Percentiles rank a stretch among this genome's conserved stretches.
These are phyloP conservation scores for Tachysurus vachellii DNA, from an alignment of 2,113 vertebrate genomes.

Conservation along the genomic window DNA sequence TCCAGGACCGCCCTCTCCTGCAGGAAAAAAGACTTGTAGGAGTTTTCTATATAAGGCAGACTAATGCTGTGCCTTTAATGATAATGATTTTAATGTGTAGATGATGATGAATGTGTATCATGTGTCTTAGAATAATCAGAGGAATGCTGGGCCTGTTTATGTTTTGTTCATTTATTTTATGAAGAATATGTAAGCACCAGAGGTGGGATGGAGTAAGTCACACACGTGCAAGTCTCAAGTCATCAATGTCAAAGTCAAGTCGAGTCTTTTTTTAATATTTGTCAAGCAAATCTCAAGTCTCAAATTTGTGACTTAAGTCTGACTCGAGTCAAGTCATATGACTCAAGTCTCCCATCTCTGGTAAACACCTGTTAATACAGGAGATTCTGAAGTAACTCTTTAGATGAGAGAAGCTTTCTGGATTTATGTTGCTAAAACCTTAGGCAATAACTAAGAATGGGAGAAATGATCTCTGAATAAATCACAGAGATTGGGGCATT, in stretches of 20 bases:
- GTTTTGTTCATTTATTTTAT: not conserved
- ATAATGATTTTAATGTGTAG: not conserved
- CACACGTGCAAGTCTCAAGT: no score
- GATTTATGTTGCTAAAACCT: not conserved
- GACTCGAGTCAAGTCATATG: no score
- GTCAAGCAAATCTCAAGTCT: no score
- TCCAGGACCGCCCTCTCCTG: not conserved
- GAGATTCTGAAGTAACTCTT: not conserved
- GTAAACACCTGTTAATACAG: not conserved
- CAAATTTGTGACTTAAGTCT: no score
- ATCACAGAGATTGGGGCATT: not conserved
- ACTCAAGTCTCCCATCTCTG: no score
- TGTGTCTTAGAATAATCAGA: not conserved
- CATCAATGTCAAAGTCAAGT: no score
- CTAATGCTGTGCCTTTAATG: not conserved
- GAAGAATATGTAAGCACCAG: not conserved
- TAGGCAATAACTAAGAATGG: not conserved
- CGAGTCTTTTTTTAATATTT: no score
- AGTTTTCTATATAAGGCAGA: not conserved
- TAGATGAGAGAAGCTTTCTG: not conserved
- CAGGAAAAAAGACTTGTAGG: slow-evolving; percentile 5
- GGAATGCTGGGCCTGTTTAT: not conserved
- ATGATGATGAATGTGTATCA: not conserved
- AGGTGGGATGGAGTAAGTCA: no score
- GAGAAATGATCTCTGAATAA: not conserved